phyloP scores from a whole-genome alignment of 2,888 invertebrate species.

The Parnassius mnemosyne region DNA sequence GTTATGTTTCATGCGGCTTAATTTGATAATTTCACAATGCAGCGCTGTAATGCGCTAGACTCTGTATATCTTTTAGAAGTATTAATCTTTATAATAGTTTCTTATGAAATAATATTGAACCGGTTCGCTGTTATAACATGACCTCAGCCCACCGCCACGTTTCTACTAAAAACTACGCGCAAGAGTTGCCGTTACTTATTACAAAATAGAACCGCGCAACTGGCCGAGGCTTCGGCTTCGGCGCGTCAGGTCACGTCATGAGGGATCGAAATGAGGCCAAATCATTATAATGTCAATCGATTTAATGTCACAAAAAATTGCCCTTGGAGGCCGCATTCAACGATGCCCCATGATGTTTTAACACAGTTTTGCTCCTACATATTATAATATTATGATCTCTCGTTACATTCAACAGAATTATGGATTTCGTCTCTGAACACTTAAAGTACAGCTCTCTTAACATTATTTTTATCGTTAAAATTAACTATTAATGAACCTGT shows the following conservation, averaged over 20 bases:
- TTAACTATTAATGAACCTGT: slow-evolving; percentile 80
- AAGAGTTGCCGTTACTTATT: slow-evolving; percentile 1
- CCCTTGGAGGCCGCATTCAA: slow-evolving; percentile 39
- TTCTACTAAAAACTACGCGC: slow-evolving; percentile 4
- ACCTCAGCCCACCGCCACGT: slow-evolving; percentile 16
- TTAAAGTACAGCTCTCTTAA: slow-evolving; percentile 79
- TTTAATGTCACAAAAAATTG: slow-evolving; percentile 24
- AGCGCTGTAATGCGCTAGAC: too few species aligned
- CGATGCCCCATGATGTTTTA: slow-evolving; percentile 48
- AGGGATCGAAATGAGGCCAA: slow-evolving; percentile 43
- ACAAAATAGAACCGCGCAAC: slow-evolving; percentile 13
- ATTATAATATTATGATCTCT: slow-evolving; percentile 47
- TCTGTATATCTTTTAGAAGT: too few species aligned
- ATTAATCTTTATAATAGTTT: too few species aligned
- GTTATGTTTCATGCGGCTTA: too few species aligned
- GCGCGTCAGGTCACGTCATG: slow-evolving; percentile 48
- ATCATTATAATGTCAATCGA: slow-evolving; percentile 22
- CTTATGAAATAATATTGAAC: too few species aligned
- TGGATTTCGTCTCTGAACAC: slow-evolving; percentile 76
- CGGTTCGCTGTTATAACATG: slow-evolving; percentile 7
- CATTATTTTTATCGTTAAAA: slow-evolving; percentile 69
- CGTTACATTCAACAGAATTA: slow-evolving; percentile 69
- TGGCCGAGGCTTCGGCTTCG: slow-evolving; percentile 45
- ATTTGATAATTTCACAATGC: too few species aligned
- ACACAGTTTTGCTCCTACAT: slow-evolving; percentile 47